Conservation (phyloP, 2,888 invertebrate genomes). For the Apamea anceps region DNA sequence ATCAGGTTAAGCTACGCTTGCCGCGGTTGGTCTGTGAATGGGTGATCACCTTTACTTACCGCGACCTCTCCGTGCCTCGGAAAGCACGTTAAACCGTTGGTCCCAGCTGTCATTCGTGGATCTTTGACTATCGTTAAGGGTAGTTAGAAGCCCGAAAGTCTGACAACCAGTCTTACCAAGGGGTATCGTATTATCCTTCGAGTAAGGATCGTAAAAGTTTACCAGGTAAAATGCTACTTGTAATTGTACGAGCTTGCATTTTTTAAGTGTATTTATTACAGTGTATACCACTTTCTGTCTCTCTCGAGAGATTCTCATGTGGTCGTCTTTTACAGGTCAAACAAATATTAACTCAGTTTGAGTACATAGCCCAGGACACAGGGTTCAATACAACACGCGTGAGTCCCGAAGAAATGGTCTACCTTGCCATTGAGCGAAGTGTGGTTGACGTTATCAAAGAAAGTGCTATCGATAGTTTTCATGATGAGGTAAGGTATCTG, state of each 20-base stretch:
- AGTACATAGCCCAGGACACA: constrained; percentile 77
- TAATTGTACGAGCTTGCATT: not conserved
- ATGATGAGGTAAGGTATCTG: constrained; percentile 75
- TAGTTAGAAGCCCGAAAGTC: too few species aligned
- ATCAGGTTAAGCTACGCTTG: too few species aligned
- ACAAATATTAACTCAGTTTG: constrained; percentile 84
- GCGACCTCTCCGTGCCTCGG: too few species aligned
- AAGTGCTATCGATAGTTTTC: constrained; percentile 77
- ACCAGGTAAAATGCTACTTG: not conserved
- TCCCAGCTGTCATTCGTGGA: too few species aligned
- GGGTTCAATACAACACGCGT: constrained; percentile 64
- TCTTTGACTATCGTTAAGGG: too few species aligned
- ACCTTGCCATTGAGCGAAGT: constrained; percentile 79
- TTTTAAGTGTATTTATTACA: not conserved
- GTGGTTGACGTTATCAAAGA: constrained; percentile 78
- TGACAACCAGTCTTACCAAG: too few species aligned
- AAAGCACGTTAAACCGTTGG: too few species aligned
- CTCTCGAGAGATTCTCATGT: not conserved
- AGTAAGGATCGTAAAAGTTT: not conserved
- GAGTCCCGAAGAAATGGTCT: constrained; percentile 81
- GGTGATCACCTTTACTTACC: too few species aligned
- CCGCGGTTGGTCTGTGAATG: too few species aligned
- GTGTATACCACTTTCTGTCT: not conserved
- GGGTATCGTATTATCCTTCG: too few species aligned
- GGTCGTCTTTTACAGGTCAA: constrained; percentile 75